Evolutionary conservation across 2,113 vertebrate genomes (phyloP), one percentile per base, ranked within the genome.

Genomic region (Condylura cristata): DNA sequence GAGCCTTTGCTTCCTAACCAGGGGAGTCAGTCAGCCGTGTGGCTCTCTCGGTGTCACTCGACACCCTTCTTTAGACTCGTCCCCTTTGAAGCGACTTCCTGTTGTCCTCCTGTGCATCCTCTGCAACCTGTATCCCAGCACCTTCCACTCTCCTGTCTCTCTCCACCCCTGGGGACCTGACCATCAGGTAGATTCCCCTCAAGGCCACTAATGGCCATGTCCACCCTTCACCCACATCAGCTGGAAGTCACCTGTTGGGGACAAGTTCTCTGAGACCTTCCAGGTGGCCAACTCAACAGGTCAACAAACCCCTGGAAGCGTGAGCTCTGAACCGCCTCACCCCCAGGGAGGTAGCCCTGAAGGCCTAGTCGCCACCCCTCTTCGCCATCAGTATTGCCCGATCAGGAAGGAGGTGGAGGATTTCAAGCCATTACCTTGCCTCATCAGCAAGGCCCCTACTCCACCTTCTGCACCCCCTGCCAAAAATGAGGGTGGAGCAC

Each of bases 31-130:
- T 12, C 8, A 60, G 48, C 3, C 4, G 14, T 16, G 48, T 3
- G 48, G 63, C 51, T 12, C 12, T n/a, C n/a, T n/a, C n/a, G n/a
- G n/a, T n/a, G n/a, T n/a, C 24, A 18, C 39, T 22, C 28, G 11
- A 11, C 28, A 30, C 6, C 9, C 68, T 16, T 81, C 75, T 48
- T 68, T 6, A 4, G 12, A 30, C 44, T 79, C n/a, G 4, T 34
- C 58, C 20, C 1, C 41, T 46, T 76, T 70, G 16, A 22, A 8
- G 9, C 66, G 51, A 26, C 3, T 34, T 58, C 75, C 26, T 6
- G 1, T 18, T 7, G 17, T 9, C 6, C 26, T 1, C 6, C 0
- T 17, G 5, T 13, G 28, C 37, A 10, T 13, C 63, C 30, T 63
- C 37, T 28, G 13, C 58, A 41, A 74, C 5, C 63, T 14, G 12